A percentile compares a stretch with the other conserved stretches of the same genome.
phyloP scores from a whole-genome alignment of 2,797 vertebrate species.

The Lutjanus argentimaculatus region DNA sequence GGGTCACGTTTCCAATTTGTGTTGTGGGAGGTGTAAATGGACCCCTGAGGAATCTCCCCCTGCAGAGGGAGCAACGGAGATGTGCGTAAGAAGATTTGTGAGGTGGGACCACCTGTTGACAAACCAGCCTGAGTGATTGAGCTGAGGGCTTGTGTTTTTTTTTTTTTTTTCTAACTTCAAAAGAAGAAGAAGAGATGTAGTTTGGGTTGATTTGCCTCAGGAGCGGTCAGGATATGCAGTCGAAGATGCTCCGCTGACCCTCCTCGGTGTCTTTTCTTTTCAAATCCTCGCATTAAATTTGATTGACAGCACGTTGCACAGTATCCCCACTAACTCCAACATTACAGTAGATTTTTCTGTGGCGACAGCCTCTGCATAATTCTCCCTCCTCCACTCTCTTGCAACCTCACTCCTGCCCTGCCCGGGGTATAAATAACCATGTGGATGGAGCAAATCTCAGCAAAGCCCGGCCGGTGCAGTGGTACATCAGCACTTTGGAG shows the following conservation, averaged over 20 bases:
- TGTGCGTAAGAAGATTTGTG: conserved; percentile 57
- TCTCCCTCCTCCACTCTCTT: conserved; percentile 55
- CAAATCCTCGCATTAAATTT: conserved; percentile 31
- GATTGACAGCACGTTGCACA: conserved; percentile 52
- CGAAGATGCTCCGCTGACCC: conserved; percentile 22
- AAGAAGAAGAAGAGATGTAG: background rate
- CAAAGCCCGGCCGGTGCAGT: conserved; percentile 44
- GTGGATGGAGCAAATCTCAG: conserved; percentile 69
- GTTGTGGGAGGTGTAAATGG: conserved; percentile 72
- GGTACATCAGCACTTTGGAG: conserved; percentile 66
- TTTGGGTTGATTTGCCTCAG: background rate
- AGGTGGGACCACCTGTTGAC: conserved; percentile 74
- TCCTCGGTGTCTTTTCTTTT: conserved; percentile 1
- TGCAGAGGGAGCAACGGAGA: conserved; percentile 21
- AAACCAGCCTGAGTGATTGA: conserved; percentile 59
- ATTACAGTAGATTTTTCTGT: conserved; percentile 41
- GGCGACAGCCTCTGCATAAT: conserved; percentile 69
- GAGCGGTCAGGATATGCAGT: conserved; percentile 5
- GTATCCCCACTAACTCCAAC: conserved; percentile 31
- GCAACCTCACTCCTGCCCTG: conserved; percentile 59
- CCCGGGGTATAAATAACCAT: conserved; percentile 77
- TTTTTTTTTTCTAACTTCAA: conserved; percentile 26
- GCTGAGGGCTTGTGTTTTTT: no score
- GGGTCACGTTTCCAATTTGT: conserved; percentile 79
- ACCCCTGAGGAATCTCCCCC: conserved; percentile 67